Base-by-base conservation (phyloP, 1,140 invertebrate genomes). In the Dendroctonus ponderosae region DNA sequence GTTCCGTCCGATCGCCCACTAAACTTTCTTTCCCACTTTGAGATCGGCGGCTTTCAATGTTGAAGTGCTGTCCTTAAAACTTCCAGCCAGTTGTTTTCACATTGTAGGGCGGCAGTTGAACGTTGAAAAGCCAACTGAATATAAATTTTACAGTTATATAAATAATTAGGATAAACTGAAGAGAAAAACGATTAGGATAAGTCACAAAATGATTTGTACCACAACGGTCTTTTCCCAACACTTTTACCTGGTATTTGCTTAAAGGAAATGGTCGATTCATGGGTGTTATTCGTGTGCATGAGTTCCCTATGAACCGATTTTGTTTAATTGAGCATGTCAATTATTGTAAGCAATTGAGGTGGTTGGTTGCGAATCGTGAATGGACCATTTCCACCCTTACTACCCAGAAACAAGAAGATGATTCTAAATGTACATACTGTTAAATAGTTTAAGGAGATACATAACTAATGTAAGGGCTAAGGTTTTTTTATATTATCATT, bases 381-480 rank as follows among this genome's bases (percentile, higher is more conserved):
- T 26, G 26, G 26, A 26, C 44, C 44, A 11, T 46, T 46, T 11
- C 44, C 9, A 46, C 12, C 44, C 44, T 11, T 12, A 46, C 44
- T 12, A 46, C 44, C 44, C 46, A n/a, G 14, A 48, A 48, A 5
- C 46, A 48, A 48, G 46, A 14, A 48, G 70, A 79, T 77, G 75
- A 78, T 78, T 79, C 77, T 79, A 79, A 79, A 79, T 79, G 77
- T 79, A 79, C 74, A 79, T 79, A 79, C 75, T 79, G 77, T 79
- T 79, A 77, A 71, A 78, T 78, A 77, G 51, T 70, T 62, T 68
- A 62, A 66, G 60, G 62, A 68, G 15, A 52, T 63, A 63, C 9
- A 53, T 37, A 53, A 43, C n/a, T 52, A 52, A 53, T 41, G 2
- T 62, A 59, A 67, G 54, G 40, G 37, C 57, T 26, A 26, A 62